Evolutionary conservation across 2,113 vertebrate species (phyloP).

Genomic region (Diadophis punctatus): DNA sequence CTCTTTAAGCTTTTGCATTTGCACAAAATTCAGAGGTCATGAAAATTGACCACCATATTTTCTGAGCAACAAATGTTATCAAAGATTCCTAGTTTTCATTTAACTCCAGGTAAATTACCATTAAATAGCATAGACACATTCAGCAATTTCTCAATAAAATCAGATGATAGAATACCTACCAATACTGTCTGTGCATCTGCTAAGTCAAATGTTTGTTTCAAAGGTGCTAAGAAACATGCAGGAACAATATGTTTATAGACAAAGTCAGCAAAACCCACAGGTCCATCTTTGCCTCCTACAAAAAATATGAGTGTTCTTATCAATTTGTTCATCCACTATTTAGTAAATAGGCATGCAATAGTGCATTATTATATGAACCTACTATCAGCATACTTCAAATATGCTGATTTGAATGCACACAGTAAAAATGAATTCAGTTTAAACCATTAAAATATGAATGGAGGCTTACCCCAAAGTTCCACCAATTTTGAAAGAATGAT

Average conservation of each 20-base stretch:
- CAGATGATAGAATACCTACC: slow-evolving; percentile 66
- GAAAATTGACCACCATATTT: neutral
- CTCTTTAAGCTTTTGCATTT: neutral
- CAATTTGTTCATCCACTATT: neutral
- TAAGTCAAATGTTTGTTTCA: slow-evolving; percentile 95
- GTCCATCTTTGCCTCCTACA: slow-evolving; percentile 92
- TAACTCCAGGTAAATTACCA: neutral
- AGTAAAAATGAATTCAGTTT: slow-evolving; percentile 14
- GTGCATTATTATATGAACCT: neutral
- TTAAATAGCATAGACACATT: neutral
- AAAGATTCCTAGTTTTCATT: neutral
- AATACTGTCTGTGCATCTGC: slow-evolving; percentile 94
- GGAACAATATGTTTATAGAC: slow-evolving; percentile 98
- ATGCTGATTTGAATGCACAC: neutral
- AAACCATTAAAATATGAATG: slow-evolving; percentile 14
- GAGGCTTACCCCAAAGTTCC: slow-evolving; percentile 88
- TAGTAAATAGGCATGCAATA: neutral
- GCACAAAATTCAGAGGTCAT: neutral
- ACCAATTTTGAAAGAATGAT: slow-evolving; percentile 92
- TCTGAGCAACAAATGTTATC: neutral
- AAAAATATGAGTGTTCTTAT: slow-evolving; percentile 27
- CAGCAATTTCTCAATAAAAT: neutral
- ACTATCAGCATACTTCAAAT: neutral
- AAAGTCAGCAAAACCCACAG: slow-evolving; percentile 94
- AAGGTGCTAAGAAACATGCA: slow-evolving; percentile 93